These are phyloP conservation scores for Semicossyphus pulcher DNA, from an alignment of 2,113 vertebrate genomes.

Conservation along the genomic window DNA sequence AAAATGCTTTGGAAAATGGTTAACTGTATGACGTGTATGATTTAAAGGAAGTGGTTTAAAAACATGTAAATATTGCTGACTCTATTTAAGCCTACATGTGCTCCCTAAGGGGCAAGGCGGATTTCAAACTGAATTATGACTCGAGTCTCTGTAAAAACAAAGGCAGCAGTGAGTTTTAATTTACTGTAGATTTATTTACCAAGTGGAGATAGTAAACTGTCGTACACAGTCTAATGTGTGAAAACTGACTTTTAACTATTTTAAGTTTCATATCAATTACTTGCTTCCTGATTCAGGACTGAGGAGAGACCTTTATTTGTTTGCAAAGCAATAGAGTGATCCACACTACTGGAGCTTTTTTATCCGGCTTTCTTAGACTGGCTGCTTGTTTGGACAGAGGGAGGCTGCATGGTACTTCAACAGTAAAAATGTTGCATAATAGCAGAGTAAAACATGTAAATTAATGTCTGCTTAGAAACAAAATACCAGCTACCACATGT, in stretches of 20 bases:
- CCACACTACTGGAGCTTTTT: conserved; percentile 2
- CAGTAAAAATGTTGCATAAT: background rate
- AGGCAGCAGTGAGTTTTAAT: background rate
- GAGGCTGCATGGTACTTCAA: background rate
- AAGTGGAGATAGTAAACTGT: conserved; percentile 19
- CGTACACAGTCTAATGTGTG: conserved; percentile 20
- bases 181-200: conserved; percentile 45
- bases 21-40: background rate
- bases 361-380: background rate
- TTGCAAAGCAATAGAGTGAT: conserved; percentile 5
- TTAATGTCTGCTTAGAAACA: background rate
- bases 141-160: conserved; percentile 19
- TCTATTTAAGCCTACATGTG: background rate
- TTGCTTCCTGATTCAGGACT: background rate
- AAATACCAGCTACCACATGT: background rate
- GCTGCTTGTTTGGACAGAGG: background rate
- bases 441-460: background rate
- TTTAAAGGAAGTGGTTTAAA: background rate
- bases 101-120: background rate
- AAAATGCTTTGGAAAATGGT: background rate
- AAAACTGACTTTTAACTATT: conserved; percentile 27
- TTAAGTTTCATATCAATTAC: conserved; percentile 15
- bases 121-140: conserved; percentile 25
- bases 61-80: background rate
- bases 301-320: too few species aligned